Conservation (phyloP, 1,140 invertebrate species). For the Drosophila ohnishii region DNA sequence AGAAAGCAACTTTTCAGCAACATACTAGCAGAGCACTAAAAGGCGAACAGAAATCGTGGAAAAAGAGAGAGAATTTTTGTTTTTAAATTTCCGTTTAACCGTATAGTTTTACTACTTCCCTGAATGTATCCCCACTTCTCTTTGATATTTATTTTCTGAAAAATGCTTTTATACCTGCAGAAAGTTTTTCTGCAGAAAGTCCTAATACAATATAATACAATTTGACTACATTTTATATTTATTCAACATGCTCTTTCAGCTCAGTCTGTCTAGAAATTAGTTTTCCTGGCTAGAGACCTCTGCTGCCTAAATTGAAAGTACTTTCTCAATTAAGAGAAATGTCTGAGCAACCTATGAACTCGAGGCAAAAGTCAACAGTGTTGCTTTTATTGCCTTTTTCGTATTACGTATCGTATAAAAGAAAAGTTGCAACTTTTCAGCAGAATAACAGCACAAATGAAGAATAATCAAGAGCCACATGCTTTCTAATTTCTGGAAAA, state of each 20-base stretch:
- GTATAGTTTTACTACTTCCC: not conserved
- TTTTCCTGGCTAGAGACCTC: not conserved
- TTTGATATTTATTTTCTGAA: not conserved
- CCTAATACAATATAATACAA: not conserved
- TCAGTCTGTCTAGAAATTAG: not conserved
- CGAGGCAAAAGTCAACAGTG: conserved; percentile 7
- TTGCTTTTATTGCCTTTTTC: conserved; percentile 7
- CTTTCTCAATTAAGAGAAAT: conserved; percentile 10
- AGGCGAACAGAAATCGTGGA: not conserved
- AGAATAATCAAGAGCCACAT: conserved; percentile 14
- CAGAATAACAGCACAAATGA: conserved; percentile 10
- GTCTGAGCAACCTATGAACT: not conserved
- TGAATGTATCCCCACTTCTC: not conserved
- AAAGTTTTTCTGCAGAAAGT: not conserved
- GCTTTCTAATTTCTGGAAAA: conserved; percentile 16
- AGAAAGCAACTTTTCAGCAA: conserved; percentile 4
- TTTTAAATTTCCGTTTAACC: not conserved
- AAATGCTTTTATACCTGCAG: not conserved
- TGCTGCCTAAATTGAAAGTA: conserved; percentile 1
- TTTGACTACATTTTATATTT: not conserved
- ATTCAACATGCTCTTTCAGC: not conserved
- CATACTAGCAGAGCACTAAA: not conserved
- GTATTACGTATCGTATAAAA: not conserved
- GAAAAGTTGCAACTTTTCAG: conserved; percentile 4
- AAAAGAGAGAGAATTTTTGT: not conserved